Conservation (phyloP, 2,113 vertebrate species). For the Aegotheles bennettii region DNA sequence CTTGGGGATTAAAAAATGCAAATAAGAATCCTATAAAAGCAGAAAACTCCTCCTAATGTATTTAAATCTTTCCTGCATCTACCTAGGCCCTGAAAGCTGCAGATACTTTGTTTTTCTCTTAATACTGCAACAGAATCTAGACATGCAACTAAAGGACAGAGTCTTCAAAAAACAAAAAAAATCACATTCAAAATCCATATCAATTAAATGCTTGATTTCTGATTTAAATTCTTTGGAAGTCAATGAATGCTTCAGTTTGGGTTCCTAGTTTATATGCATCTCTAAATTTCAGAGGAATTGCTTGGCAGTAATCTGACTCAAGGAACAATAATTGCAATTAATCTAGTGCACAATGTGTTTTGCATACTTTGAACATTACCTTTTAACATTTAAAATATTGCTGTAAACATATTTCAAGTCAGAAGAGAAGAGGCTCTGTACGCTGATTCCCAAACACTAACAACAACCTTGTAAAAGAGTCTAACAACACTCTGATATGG, state of each 20-base stretch:
- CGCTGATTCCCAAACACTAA: neutral
- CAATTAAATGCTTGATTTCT: neutral
- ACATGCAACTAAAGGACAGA: accelerated
- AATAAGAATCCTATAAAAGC: neutral
- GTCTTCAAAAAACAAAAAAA: neutral
- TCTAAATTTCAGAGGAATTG: neutral
- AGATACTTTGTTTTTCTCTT: neutral
- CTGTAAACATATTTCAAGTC: neutral
- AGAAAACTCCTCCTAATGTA: neutral
- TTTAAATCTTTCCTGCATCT: neutral
- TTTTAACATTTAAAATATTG: neutral
- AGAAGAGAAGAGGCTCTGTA: neutral
- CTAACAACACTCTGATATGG: neutral
- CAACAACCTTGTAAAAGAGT: neutral
- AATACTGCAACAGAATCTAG: neutral
- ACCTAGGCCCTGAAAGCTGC: neutral
- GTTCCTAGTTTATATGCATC: neutral
- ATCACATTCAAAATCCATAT: neutral
- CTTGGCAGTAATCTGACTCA: neutral
- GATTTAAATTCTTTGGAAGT: neutral
- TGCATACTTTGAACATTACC: neutral
- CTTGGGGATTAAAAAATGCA: neutral
- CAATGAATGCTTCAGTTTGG: accelerated
- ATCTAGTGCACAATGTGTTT: neutral
- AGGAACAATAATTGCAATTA: neutral